Percentiles rank a stretch among this genome's conserved stretches.
phyloP scores from a whole-genome alignment of 2,888 invertebrate species.

The Agrilus biguttatus region DNA sequence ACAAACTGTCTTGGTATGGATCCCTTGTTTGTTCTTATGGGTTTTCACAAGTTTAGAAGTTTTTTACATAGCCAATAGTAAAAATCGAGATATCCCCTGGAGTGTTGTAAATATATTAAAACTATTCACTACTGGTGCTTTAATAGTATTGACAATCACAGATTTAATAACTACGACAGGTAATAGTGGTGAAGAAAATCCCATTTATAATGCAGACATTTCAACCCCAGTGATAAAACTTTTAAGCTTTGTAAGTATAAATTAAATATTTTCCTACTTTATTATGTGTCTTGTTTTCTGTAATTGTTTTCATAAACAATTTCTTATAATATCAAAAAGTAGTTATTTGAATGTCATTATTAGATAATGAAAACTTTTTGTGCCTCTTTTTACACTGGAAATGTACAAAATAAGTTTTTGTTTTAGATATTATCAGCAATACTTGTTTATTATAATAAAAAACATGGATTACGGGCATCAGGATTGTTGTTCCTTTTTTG shows the following conservation, averaged over 20 bases:
- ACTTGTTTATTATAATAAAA: too few species aligned
- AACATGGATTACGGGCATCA: too few species aligned
- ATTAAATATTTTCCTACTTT: too few species aligned
- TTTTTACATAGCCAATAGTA: conserved; percentile 54
- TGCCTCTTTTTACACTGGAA: too few species aligned
- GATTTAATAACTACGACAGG: conserved; percentile 45
- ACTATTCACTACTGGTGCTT: conserved; percentile 41
- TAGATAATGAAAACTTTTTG: too few species aligned
- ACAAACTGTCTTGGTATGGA: conserved; percentile 71
- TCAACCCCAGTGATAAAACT: conserved; percentile 59
- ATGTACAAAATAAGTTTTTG: neutral
- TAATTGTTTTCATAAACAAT: too few species aligned
- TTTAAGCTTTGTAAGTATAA: conserved; percentile 56
- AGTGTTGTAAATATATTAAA: conserved; percentile 49
- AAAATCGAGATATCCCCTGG: conserved; percentile 58
- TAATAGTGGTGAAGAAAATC: conserved; percentile 19
- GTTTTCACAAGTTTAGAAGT: conserved; percentile 50
- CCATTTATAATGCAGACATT: conserved; percentile 45
- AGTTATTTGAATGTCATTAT: too few species aligned
- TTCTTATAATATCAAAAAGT: too few species aligned
- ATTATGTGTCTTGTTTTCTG: too few species aligned
- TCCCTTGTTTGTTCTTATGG: conserved; percentile 68
- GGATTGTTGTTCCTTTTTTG: too few species aligned
- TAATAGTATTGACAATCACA: conserved; percentile 45
- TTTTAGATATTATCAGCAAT: neutral